Evolutionary conservation across 2,113 vertebrate species (phyloP), one percentile per base, ranked within the genome.

Genomic region (Mola mola): DNA sequence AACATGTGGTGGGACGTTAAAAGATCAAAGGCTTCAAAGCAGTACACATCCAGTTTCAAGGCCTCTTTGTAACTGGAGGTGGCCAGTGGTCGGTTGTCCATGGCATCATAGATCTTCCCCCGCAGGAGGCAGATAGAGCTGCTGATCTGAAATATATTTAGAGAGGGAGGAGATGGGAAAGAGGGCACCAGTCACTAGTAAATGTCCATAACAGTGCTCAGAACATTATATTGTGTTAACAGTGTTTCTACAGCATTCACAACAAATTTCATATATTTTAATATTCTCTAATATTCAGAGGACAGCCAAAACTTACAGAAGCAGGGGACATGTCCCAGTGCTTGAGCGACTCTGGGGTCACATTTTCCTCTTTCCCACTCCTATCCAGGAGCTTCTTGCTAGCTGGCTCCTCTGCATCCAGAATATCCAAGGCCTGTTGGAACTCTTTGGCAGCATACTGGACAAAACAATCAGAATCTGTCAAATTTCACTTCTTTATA

Each of bases 21-120:
- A 88, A 98, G 96, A 91, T 99, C 97, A 86, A 99, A 98, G 8
- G 97, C 97, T 94, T 99, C 97, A 89, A 98, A 99, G 90, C 97
- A 99, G 91, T 96, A 96, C 77, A 98, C 96, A n/a, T 99, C 97
- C 8, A 98, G 94, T 90, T 98, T 98, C 91, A 99, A 91, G 82
- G 97, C 97, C 90, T 99, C 96, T 92, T 97, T 98, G 88, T 99
- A 99, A 91, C 95, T 99, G 84, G 95, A 95, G 6, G 96, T 98
- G 75, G 97, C 97, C 40, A 98, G 89, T 3, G 95, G 92, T 71
- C 97, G 89, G 75, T 99, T 99, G 88, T 98, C 97, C 86, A 99
- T 93, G 66, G 97, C 97, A 73, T 99, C 97, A 63, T 98, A 98
- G 92, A 99, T 98, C 72, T 98, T 98, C 49, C 97, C 97, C 44